Percentiles rank a stretch among this genome's conserved stretches.
phyloP scores from a whole-genome alignment of 2,888 invertebrate genomes.

The Mythimna vitellina region DNA sequence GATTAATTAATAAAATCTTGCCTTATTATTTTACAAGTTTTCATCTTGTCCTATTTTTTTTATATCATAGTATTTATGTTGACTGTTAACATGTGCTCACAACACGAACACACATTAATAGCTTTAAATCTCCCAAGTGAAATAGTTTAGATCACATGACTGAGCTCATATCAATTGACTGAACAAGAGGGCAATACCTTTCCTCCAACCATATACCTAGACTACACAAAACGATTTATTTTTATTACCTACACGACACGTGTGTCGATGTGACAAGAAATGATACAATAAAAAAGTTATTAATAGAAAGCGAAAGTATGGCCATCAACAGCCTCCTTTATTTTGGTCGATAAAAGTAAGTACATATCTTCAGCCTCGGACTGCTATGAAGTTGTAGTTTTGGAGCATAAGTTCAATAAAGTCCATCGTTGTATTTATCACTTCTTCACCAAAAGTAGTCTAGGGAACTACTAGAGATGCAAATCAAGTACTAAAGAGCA shows the following conservation, averaged over 20 bases:
- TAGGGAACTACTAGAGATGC: neutral
- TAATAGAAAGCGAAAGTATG: neutral
- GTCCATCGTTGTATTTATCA: neutral
- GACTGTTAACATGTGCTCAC: slow-evolving; percentile 41
- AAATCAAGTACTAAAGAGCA: neutral
- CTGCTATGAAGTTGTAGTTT: neutral
- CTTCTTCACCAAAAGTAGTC: neutral
- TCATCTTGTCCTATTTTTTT: slow-evolving; percentile 76
- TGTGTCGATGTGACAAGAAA: neutral
- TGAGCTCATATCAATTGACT: slow-evolving; percentile 65
- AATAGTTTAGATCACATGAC: slow-evolving; percentile 37
- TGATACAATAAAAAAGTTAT: slow-evolving; percentile 1
- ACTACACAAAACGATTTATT: slow-evolving; percentile 18
- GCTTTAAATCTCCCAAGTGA: slow-evolving; percentile 64
- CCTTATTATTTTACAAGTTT: slow-evolving; percentile 86
- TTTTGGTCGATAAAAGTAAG: slow-evolving; percentile 14
- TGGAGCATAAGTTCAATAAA: neutral
- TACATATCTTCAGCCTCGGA: neutral
- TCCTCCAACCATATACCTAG: slow-evolving; percentile 65
- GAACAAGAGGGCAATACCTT: slow-evolving; percentile 80
- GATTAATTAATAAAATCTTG: slow-evolving; percentile 84
- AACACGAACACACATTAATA: slow-evolving; percentile 47
- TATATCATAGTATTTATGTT: slow-evolving; percentile 44
- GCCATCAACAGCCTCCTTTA: slow-evolving; percentile 7
- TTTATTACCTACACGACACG: neutral